Evolutionary conservation across 2,113 vertebrate genomes (phyloP), one percentile per base, ranked within the genome.

Genomic region (Ictidomys tridecemlineatus): DNA sequence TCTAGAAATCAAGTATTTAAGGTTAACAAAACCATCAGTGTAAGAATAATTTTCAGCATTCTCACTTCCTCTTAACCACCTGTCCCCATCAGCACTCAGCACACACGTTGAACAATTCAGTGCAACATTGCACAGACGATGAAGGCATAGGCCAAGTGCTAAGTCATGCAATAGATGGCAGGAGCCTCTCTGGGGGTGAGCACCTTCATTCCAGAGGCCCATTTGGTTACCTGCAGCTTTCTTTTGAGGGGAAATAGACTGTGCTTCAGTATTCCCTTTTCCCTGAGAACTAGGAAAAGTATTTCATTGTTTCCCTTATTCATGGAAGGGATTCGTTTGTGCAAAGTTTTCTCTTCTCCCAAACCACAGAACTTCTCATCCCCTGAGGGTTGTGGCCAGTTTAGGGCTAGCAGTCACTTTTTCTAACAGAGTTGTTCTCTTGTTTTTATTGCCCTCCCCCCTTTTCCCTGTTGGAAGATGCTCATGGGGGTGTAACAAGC

Each of bases 341-440:
- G n/a, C 63, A 78, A 22, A 10, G 5, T n/a, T 73, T 73, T 82
- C 34, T 48, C 30, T 84, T 58, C 42, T 84, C 22, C 34, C 37
- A 26, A n/a, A 7, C 0, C 14, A 28, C 12, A 30, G 24, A 24
- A 53, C 2, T 10, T 63, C 8, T 42, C 17, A 4, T 58, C 1
- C 76, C 8, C 10, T 30, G 13, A 20, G 22, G 12, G 8, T 13
- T 10, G 10, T 26, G 2, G 34, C 34, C 14, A 34, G 39, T 61
- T 79, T 56, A 30, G 24, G 56, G 56, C 56, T 20, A 67, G 51
- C 51, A 58, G 7, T 30, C 34, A 0, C 13, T 17, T 69, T 17
- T n/a, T 22, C 45, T 17, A 26, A 4, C 16, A 1, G 24, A n/a
- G 37, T 39, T 4, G 2, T 42, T 51, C 24, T 61, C 11, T 67